A percentile compares a stretch with the other conserved stretches of the same genome.
phyloP scores from a whole-genome alignment of 2,888 invertebrate genomes.

The Hirtodrosophila cameraria region DNA sequence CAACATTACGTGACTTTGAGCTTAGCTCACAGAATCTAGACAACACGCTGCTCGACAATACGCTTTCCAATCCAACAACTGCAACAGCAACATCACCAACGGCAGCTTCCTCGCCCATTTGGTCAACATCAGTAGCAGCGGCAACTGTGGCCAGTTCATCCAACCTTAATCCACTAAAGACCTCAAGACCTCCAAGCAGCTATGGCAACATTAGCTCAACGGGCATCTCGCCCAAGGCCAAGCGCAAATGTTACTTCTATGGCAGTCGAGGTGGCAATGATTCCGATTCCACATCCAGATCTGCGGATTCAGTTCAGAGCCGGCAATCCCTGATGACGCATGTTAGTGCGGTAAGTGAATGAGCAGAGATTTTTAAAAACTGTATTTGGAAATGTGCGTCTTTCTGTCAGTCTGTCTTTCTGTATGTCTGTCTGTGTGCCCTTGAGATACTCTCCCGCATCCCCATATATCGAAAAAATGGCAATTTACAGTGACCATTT shows the following conservation, averaged over 20 bases:
- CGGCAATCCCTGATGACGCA: constrained; percentile 85
- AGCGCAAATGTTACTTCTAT: constrained; percentile 80
- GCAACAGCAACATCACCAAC: constrained; percentile 46
- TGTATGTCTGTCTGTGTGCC: too few species aligned
- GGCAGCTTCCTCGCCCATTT: constrained; percentile 69
- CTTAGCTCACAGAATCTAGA: constrained; percentile 49
- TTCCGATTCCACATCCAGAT: constrained; percentile 87
- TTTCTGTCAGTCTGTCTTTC: too few species aligned
- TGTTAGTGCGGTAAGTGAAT: constrained; percentile 83
- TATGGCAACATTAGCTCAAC: constrained; percentile 81
- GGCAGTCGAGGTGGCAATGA: constrained; percentile 81
- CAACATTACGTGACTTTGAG: constrained; percentile 73
- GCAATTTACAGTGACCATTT: too few species aligned
- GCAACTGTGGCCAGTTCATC: constrained; percentile 81
- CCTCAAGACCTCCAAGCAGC: constrained; percentile 83
- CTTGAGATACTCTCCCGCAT: too few species aligned
- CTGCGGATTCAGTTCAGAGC: constrained; percentile 88
- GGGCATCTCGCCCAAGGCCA: constrained; percentile 81
- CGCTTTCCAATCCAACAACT: constrained; percentile 41
- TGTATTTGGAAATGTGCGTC: too few species aligned
- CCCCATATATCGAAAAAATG: too few species aligned
- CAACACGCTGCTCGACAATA: constrained; percentile 39
- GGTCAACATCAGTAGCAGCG: constrained; percentile 51
- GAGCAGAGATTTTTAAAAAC: neutral
- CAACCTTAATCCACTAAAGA: constrained; percentile 83